Base-by-base conservation (phyloP, 2,113 vertebrate genomes). In the Noctilio leporinus region DNA sequence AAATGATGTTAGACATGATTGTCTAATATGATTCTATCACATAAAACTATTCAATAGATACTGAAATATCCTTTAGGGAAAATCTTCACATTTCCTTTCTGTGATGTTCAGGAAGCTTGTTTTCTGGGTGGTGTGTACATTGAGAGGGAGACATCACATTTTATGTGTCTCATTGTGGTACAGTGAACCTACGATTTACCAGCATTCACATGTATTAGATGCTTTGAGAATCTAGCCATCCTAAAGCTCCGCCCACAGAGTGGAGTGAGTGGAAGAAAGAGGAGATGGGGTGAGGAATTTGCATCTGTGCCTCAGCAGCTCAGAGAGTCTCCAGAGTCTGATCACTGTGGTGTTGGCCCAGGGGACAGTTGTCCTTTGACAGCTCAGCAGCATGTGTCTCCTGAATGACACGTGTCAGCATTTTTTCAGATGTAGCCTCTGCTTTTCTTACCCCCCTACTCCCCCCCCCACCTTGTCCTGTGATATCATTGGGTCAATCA, bases 401-500 rank as follows among this genome's bases (percentile, higher is more conserved):
- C 73, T 45, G 51, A 88, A 49, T 64, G 86, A 89, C 80, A 53
- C 73, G 89, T 67, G 33, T 92, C 57, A 65, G 62, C 73, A 91
- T 87, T 90, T 83, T 95, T 59, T 83, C 73, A 93, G 45, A 89
- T 28, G 10, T 57, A 73, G 4, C 82, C 57, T 75, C 92, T 88
- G 93, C 83, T 86, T 95, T 95, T 95, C 81, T 95, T 95, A 80
- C 75, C 59, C 73, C 78, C 33, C 47, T 11, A 47, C 47, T 11
- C 47, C 47, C 47, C 47, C 47, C 6, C 47, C 47, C 47, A 10
- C 59, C 59, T 0, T 30, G 26, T 62, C 59, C 59, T 62, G 26
- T 95, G 86, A 73, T 57, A 93, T 96, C 87, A n/a, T 47, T 86
- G 95, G 86, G 86, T 96, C 91, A 95, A 55, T 95, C 75, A 76